Percentiles rank a stretch among this genome's conserved stretches.
These are phyloP conservation scores for Esperia sulphurella DNA, from an alignment of 2,888 invertebrate genomes.

Conservation along the genomic window DNA sequence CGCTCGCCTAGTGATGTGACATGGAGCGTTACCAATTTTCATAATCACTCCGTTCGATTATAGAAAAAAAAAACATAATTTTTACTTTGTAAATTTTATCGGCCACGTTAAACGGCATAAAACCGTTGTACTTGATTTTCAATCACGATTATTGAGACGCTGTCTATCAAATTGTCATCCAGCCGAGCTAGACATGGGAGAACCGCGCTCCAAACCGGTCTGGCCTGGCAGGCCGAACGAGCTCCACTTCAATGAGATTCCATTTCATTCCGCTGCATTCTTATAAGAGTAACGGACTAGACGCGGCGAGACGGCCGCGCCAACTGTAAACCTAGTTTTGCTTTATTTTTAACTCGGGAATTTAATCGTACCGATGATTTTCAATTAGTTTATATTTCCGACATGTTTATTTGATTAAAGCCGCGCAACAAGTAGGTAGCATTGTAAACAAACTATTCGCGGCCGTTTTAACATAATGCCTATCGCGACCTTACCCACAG, in stretches of 20 bases:
- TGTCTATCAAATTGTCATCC: slow-evolving; percentile 69
- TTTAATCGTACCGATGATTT: slow-evolving; percentile 8
- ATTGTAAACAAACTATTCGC: slow-evolving; percentile 31
- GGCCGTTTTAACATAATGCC: slow-evolving; percentile 27
- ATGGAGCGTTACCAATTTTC: slow-evolving; percentile 20
- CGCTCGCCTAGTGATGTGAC: slow-evolving; percentile 34
- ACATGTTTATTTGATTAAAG: slow-evolving; percentile 26
- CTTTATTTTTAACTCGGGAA: slow-evolving; percentile 21
- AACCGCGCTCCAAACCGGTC: slow-evolving; percentile 62
- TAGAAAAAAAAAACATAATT: slow-evolving; percentile 9
- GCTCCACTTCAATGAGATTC: slow-evolving; percentile 76
- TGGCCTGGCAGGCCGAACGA: slow-evolving; percentile 41
- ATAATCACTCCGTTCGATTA: slow-evolving; percentile 17
- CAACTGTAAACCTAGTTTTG: slow-evolving; percentile 31
- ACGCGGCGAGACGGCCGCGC: slow-evolving; percentile 41
- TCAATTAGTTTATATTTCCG: slow-evolving; percentile 15
- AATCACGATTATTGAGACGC: slow-evolving; percentile 46
- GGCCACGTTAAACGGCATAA: slow-evolving; percentile 14
- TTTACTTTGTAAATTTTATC: slow-evolving; percentile 9
- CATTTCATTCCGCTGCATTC: slow-evolving; percentile 76
- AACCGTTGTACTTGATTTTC: slow-evolving; percentile 21
- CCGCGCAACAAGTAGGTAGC: slow-evolving; percentile 37
- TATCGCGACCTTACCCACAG: slow-evolving; percentile 46
- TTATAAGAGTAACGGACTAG: slow-evolving; percentile 70
- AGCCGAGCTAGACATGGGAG: slow-evolving; percentile 49